Conservation (phyloP, 2,797 vertebrate species). For the Denticeps clupeoides region DNA sequence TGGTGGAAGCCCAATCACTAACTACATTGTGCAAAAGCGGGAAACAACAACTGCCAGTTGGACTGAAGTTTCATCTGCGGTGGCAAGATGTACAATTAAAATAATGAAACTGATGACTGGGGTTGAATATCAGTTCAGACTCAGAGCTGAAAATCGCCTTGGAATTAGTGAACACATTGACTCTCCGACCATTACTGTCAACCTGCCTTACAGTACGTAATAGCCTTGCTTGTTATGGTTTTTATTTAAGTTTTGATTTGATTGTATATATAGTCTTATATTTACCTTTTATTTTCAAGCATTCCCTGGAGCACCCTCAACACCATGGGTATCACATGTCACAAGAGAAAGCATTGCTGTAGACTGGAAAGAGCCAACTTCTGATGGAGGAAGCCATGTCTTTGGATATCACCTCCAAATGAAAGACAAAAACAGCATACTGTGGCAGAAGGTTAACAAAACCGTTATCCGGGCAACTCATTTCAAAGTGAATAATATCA, state of each 20-base stretch:
- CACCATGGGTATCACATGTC: conserved; percentile 78
- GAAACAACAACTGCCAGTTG: conserved; percentile 90
- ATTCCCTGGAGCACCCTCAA: conserved; percentile 77
- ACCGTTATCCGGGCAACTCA: conserved; percentile 89
- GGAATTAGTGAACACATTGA: conserved; percentile 92
- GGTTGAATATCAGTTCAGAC: conserved; percentile 94
- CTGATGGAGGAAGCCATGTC: conserved; percentile 82
- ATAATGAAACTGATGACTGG: conserved; percentile 85
- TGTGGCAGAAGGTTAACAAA: conserved; percentile 91
- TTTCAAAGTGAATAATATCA: conserved; percentile 79
- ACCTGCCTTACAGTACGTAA: conserved; percentile 90
- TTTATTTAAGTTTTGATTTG: background rate
- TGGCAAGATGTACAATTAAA: conserved; percentile 86
- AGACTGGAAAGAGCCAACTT: conserved; percentile 86
- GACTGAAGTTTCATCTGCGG: conserved; percentile 85
- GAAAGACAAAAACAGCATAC: conserved; percentile 94
- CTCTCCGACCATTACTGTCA: conserved; percentile 71
- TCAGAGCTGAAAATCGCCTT: conserved; percentile 94
- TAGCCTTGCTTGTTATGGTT: background rate
- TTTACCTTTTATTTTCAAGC: conserved; percentile 51
- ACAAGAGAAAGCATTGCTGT: conserved; percentile 83
- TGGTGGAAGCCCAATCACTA: conserved; percentile 91
- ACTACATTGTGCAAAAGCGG: conserved; percentile 90
- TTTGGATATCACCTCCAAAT: conserved; percentile 92
- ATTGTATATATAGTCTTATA: background rate